Base-by-base conservation (phyloP, 2,888 invertebrate species). In the Drosophila maculinotata region DNA sequence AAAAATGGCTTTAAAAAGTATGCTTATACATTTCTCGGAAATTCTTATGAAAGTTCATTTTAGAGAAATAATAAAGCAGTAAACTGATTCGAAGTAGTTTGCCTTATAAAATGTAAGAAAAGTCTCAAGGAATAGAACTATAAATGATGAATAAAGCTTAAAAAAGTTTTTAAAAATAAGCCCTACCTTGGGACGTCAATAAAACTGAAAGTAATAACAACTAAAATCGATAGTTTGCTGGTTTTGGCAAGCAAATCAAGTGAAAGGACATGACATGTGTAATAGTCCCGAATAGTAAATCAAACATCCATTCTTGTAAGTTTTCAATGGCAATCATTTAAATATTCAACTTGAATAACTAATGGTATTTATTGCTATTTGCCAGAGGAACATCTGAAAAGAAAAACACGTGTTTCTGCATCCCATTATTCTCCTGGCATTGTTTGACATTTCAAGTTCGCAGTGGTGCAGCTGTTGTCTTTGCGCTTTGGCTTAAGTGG, bases 401-500 rank as follows among this genome's bases (percentile, higher is more conserved):
- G 1, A 31, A 9, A 31, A 23, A 59, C 48, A 42, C 25, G 9
- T 42, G n/a, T 23, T 45, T 44, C 25, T 12, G 30, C 15, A n/a
- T n/a, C 17, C 15, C 20, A 25, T n/a, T 9, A 56, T 31, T 10
- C 45, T 30, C 20, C 12, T 39, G 14, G 31, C 31, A 8, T 39
- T 45, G 39, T 20, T 28, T 26, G 33, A 53, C 20, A 49, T 62
- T 53, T 53, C 35, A 42, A 58, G 66, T 64, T 66, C 45, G 62
- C 57, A 54, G 23, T 62, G 49, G 51, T 63, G 58, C 67, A 76
- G 58, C 58, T 70, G 35, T n/a, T 26, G 51, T 60, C 52, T 56
- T 41, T 53, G 39, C 30, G 48, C 38, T 51, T 36, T 30, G 65
- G 49, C 67, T 72, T 68, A 73, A 68, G 73, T 80, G 69, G 62